Conservation (phyloP, 2,797 vertebrate species). For the Novumbra hubbsi region DNA sequence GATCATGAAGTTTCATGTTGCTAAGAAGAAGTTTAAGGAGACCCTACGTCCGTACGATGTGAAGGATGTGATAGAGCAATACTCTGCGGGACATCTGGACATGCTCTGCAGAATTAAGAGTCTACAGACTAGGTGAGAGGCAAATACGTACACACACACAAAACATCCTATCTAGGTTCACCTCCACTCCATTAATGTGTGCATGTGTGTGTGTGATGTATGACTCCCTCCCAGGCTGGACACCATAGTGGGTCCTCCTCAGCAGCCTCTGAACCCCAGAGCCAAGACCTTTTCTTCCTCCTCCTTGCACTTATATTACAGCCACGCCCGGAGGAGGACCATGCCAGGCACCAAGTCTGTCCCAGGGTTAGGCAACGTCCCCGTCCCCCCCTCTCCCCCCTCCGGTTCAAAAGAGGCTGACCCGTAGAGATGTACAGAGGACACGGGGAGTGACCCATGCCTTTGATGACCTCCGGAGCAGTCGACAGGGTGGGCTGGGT, state of each 20-base stretch:
- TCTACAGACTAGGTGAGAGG: conserved; percentile 89
- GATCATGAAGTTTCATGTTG: conserved; percentile 98
- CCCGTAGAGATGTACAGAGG: too few relatives aligned
- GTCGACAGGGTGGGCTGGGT: too few relatives aligned
- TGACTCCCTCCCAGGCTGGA: conserved; percentile 67
- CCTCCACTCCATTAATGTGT: neutral
- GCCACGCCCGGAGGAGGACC: conserved; percentile 63
- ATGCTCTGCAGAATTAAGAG: conserved; percentile 99
- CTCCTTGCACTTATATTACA: conserved; percentile 72
- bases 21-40: conserved; percentile 98
- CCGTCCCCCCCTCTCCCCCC: conserved; percentile 16
- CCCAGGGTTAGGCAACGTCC: conserved; percentile 58
- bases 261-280: conserved; percentile 55
- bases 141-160: conserved; percentile 9
- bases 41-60: conserved; percentile 95
- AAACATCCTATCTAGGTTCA: neutral
- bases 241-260: conserved; percentile 68
- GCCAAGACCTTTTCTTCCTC: conserved; percentile 70
- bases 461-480: too few relatives aligned
- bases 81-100: conserved; percentile 96
- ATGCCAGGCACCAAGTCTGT: conserved; percentile 23
- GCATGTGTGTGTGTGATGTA: conserved; percentile 8
- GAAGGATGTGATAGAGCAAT: conserved; percentile 99
- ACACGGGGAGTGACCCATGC: too few relatives aligned
- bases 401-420: neutral